phyloP scores from a whole-genome alignment of 2,797 vertebrate genomes.

The Anguilla megastoma region DNA sequence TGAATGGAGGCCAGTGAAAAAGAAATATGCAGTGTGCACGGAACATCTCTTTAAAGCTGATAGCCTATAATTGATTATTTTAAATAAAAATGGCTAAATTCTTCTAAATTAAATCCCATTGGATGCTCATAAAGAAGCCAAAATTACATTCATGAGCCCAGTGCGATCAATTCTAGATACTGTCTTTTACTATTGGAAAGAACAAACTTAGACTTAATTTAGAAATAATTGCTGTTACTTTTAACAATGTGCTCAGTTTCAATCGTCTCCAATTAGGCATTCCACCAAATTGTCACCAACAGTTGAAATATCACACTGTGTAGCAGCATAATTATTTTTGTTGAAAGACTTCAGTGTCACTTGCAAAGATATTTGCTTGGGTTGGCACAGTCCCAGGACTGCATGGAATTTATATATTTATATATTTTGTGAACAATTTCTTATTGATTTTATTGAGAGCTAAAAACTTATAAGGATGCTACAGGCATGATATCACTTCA shows the following conservation, averaged over 20 bases:
- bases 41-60: not conserved
- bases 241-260: not conserved
- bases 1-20: not conserved
- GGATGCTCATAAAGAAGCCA: not conserved
- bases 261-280: not conserved
- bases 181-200: not conserved
- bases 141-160: not conserved
- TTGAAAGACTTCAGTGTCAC: not conserved
- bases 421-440: too few relatives aligned
- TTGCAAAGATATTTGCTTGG: not conserved
- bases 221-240: not conserved
- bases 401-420: too few relatives aligned
- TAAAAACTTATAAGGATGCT: too few relatives aligned
- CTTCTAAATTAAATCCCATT: not conserved
- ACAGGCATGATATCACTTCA: too few relatives aligned
- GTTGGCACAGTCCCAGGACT: not conserved
- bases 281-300: not conserved
- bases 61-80: not conserved
- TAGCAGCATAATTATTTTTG: not conserved
- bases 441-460: too few relatives aligned
- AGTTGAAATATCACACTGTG: too few relatives aligned
- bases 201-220: not conserved
- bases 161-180: not conserved
- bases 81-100: not conserved
- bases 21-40: not conserved